A percentile compares a stretch with the other conserved stretches of the same genome.
Conservation (phyloP, 2,797 vertebrate genomes). For the Zenarchopterus dispar region DNA sequence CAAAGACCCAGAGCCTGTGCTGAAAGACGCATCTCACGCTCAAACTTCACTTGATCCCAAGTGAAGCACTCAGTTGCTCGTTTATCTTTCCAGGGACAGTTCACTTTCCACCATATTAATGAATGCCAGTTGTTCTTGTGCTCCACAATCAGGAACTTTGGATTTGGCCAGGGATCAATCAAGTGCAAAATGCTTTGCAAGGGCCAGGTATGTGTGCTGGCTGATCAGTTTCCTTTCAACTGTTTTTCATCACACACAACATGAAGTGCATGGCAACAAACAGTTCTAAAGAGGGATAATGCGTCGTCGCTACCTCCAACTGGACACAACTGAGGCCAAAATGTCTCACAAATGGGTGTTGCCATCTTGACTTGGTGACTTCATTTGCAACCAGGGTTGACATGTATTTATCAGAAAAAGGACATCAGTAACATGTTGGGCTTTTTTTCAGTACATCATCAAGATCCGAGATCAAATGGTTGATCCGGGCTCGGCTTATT, state of each 20-base stretch:
- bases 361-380: neutral
- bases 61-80: constrained; percentile 51
- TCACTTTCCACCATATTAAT: constrained; percentile 69
- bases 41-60: constrained; percentile 50
- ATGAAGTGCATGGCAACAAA: constrained; percentile 6
- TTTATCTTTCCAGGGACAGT: constrained; percentile 67
- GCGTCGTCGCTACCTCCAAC: neutral
- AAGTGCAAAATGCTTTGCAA: constrained; percentile 31
- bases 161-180: constrained; percentile 65
- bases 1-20: constrained; percentile 80
- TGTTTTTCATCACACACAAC: constrained; percentile 1
- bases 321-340: neutral
- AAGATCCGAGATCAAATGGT: too few species aligned
- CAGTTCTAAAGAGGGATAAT: neutral
- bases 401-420: neutral
- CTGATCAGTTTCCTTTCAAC: constrained; percentile 45
- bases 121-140: constrained; percentile 81
- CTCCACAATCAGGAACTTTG: constrained; percentile 74
- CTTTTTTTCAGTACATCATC: too few species aligned
- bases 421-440: too few species aligned
- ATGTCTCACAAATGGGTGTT: neutral
- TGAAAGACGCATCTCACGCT: constrained; percentile 80
- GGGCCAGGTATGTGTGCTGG: constrained; percentile 28
- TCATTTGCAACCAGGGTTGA: neutral
- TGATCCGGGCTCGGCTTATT: too few species aligned